Evolutionary conservation across 2,888 invertebrate species (phyloP).

Genomic region (Ferdinandea cuprea): DNA sequence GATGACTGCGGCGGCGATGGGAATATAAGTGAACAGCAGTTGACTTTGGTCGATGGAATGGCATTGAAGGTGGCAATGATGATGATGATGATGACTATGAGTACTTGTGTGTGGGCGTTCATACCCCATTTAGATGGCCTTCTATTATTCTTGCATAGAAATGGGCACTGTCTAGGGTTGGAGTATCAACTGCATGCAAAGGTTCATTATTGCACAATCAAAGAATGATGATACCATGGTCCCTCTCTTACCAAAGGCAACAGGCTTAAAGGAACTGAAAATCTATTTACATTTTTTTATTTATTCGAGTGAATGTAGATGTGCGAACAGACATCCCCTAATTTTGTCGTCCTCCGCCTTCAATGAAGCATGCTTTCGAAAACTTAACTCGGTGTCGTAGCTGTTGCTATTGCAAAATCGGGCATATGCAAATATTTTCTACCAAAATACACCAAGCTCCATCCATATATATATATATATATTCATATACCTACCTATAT

Average conservation of each 20-base stretch:
- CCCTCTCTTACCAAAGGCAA: slow-evolving; percentile 42
- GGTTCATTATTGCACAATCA: slow-evolving; percentile 70
- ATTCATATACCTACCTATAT: too few species aligned
- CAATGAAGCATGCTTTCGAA: slow-evolving; percentile 51
- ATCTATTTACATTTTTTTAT: not conserved
- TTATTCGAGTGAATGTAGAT: not conserved
- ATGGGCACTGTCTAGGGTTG: slow-evolving; percentile 13
- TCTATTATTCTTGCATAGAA: slow-evolving; percentile 42
- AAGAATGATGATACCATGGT: slow-evolving; percentile 56
- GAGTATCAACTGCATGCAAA: slow-evolving; percentile 52
- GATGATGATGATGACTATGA: slow-evolving; percentile 22
- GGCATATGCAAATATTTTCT: slow-evolving; percentile 67
- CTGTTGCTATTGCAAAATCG: slow-evolving; percentile 29
- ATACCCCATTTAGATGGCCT: slow-evolving; percentile 39
- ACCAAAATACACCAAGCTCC: slow-evolving; percentile 3
- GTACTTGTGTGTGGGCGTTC: slow-evolving; percentile 13
- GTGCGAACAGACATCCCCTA: slow-evolving; percentile 37
- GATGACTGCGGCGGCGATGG: not conserved
- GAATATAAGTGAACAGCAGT: slow-evolving; percentile 43
- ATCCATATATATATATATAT: too few species aligned
- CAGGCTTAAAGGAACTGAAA: slow-evolving; percentile 55
- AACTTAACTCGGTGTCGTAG: slow-evolving; percentile 35
- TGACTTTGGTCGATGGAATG: slow-evolving; percentile 26
- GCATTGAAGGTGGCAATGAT: slow-evolving; percentile 29
- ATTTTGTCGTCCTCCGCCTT: slow-evolving; percentile 42